Percentiles rank a stretch among this genome's conserved stretches.
phyloP scores from a whole-genome alignment of 1,140 invertebrate species.

The Eumeta japonica region DNA sequence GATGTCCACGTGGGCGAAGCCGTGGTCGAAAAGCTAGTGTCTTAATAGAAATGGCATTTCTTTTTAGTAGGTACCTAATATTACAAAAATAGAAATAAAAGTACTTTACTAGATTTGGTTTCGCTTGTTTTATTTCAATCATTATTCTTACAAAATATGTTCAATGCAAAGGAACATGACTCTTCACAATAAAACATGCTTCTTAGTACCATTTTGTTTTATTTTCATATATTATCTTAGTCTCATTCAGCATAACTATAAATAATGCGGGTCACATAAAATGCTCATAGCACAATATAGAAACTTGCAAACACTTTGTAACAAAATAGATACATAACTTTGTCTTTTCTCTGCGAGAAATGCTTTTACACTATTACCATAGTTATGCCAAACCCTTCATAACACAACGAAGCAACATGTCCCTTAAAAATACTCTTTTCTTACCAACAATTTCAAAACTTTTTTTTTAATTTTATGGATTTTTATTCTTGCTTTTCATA shows the following conservation, averaged over 20 bases:
- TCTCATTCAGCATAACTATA: slow-evolving; percentile 59
- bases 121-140: slow-evolving; percentile 60
- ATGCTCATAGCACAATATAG: slow-evolving; percentile 59
- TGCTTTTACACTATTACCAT: slow-evolving; percentile 52
- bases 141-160: slow-evolving; percentile 60
- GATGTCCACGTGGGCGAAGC: no score
- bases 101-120: slow-evolving; percentile 37
- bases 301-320: slow-evolving; percentile 60
- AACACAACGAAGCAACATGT: slow-evolving; percentile 60
- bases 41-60: no score
- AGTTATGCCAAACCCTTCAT: slow-evolving; percentile 58
- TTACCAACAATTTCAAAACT: slow-evolving; percentile 58
- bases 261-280: slow-evolving; percentile 58
- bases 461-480: slow-evolving; percentile 58
- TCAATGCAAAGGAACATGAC: slow-evolving; percentile 61
- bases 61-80: no score
- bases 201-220: slow-evolving; percentile 59
- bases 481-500: slow-evolving; percentile 52
- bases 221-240: slow-evolving; percentile 55
- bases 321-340: slow-evolving; percentile 61
- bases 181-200: slow-evolving; percentile 59
- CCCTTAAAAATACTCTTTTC: slow-evolving; percentile 60
- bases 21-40: no score
- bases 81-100: slow-evolving; percentile 19
- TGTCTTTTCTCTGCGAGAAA: slow-evolving; percentile 52